These are phyloP conservation scores for Xanthorhoe designata DNA, from an alignment of 2,888 invertebrate species.

Conservation along the genomic window DNA sequence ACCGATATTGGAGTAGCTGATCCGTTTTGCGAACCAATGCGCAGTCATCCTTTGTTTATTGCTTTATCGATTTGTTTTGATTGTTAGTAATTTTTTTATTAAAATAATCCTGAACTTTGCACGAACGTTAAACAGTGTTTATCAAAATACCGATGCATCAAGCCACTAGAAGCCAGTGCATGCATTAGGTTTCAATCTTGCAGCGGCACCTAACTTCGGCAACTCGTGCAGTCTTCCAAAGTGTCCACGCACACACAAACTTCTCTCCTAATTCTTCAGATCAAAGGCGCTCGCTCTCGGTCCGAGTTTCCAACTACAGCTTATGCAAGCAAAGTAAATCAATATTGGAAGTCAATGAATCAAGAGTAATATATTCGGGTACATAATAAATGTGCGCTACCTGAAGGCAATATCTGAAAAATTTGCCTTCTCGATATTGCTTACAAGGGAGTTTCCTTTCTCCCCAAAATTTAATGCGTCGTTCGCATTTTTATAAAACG, in stretches of 20 bases:
- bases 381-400: conserved; percentile 86
- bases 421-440: conserved; percentile 86
- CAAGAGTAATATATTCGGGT: conserved; percentile 86
- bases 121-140: not conserved
- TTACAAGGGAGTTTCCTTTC: conserved; percentile 86
- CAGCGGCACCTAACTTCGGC: conserved; percentile 39
- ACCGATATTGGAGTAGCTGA: conserved; percentile 73
- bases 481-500: conserved; percentile 85
- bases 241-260: conserved; percentile 55
- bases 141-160: conserved; percentile 22
- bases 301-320: conserved; percentile 75
- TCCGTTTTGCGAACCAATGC: not conserved
- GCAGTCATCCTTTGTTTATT: conserved; percentile 62
- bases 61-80: conserved; percentile 35
- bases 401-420: conserved; percentile 86
- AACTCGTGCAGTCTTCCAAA: conserved; percentile 49
- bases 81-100: not conserved
- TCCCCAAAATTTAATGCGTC: conserved; percentile 86
- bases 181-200: conserved; percentile 49
- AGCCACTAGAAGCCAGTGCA: conserved; percentile 28
- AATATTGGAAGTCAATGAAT: conserved; percentile 86
- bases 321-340: conserved; percentile 85
- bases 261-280: conserved; percentile 67
- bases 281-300: conserved; percentile 59
- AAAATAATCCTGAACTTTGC: not conserved